Conservation (phyloP, 2,888 invertebrate genomes). For the Polyploca ridens region DNA sequence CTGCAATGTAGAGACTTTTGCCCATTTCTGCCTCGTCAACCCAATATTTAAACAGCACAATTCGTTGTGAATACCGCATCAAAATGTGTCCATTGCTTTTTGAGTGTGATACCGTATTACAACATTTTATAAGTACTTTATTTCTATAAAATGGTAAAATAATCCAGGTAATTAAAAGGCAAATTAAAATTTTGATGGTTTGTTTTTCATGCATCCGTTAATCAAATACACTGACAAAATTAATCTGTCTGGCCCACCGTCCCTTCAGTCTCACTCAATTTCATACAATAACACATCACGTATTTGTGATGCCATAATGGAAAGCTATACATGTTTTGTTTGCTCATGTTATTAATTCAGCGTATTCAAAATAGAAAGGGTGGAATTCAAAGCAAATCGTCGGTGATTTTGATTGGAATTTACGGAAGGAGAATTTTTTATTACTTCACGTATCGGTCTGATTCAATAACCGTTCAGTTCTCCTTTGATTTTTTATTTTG, state of each 20-base stretch:
- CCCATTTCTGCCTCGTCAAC: too few relatives aligned
- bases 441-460: conserved; percentile 34
- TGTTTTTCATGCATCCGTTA: conserved; percentile 38
- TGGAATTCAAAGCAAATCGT: conserved; percentile 55
- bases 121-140: too few relatives aligned
- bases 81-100: too few relatives aligned
- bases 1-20: too few relatives aligned
- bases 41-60: too few relatives aligned
- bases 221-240: conserved; percentile 62
- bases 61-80: too few relatives aligned
- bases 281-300: conserved; percentile 71
- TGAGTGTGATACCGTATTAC: too few relatives aligned
- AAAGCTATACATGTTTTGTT: conserved; percentile 62
- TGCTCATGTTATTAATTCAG: conserved; percentile 67
- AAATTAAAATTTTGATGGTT: conserved; percentile 28
- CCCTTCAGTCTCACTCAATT: conserved; percentile 61
- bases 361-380: conserved; percentile 57
- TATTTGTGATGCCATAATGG: conserved; percentile 60
- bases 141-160: conserved; percentile 26
- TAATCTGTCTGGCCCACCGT: conserved; percentile 58
- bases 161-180: conserved; percentile 34
- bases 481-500: conserved; percentile 33
- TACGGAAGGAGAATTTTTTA: conserved; percentile 54
- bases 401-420: conserved; percentile 70
- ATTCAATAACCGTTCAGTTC: conserved; percentile 43